Evolutionary conservation across 2,888 invertebrate species (phyloP).

Genomic region (Drosophila pegasa): DNA sequence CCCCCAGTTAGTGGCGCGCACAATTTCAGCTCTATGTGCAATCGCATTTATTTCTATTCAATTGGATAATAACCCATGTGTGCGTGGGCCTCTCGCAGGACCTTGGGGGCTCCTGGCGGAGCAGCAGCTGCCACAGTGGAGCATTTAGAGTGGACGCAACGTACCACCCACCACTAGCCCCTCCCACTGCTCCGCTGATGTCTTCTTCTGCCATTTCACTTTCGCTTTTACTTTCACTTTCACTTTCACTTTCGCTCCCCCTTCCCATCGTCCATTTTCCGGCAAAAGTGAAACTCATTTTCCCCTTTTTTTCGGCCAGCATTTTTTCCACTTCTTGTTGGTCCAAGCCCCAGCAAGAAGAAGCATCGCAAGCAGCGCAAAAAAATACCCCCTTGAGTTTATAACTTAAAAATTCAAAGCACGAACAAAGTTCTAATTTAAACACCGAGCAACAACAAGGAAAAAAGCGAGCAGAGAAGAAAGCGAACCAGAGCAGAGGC

Average conservation of each 20-base stretch:
- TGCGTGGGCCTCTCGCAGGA: conserved; percentile 53
- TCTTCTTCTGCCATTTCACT: conserved; percentile 51
- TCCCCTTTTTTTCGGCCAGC: conserved; percentile 49
- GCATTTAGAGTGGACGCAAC: conserved; percentile 80
- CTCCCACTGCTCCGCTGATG: conserved; percentile 25
- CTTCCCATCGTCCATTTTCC: not conserved
- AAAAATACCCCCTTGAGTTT: conserved; percentile 81
- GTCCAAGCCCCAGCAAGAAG: conserved; percentile 39
- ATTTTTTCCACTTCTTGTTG: conserved; percentile 38
- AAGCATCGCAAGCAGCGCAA: conserved; percentile 31
- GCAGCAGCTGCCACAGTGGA: conserved; percentile 69
- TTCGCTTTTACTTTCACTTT: conserved; percentile 54
- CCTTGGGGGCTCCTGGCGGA: conserved; percentile 35
- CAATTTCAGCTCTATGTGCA: conserved; percentile 74
- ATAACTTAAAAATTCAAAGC: conserved; percentile 85
- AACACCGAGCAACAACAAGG: conserved; percentile 68
- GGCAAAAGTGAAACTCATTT: conserved; percentile 77
- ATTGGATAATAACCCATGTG: conserved; percentile 75
- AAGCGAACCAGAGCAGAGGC: conserved; percentile 2
- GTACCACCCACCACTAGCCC: conserved; percentile 27
- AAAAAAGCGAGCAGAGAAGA: conserved; percentile 10
- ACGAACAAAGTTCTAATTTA: conserved; percentile 85
- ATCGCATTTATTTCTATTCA: conserved; percentile 78
- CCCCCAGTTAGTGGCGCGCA: conserved; percentile 2
- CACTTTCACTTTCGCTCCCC: conserved; percentile 33